These are phyloP conservation scores for Platypus cylindrus DNA, from an alignment of 2,888 invertebrate genomes.

Conservation along the genomic window DNA sequence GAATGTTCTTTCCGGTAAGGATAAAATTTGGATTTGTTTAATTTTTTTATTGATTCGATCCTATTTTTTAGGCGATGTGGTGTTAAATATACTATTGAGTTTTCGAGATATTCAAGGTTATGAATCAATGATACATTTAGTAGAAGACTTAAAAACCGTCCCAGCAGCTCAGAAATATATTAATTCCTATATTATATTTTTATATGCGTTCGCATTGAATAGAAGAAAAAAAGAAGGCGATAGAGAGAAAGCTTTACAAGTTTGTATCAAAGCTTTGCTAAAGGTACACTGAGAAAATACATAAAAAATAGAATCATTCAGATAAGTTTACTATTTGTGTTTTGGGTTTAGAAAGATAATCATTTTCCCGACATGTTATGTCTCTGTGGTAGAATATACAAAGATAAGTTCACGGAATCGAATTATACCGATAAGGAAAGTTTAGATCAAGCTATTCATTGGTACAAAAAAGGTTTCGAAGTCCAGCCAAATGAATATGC, in stretches of 20 bases:
- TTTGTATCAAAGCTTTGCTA: conserved; percentile 82
- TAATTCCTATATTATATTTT: conserved; percentile 80
- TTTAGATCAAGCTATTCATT: conserved; percentile 84
- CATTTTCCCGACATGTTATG: conserved; percentile 96
- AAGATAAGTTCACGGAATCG: conserved; percentile 94
- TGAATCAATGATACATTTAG: conserved; percentile 92
- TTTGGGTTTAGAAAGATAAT: conserved; percentile 77
- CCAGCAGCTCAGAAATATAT: conserved; percentile 81
- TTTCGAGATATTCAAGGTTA: conserved; percentile 85
- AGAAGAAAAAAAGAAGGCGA: conserved; percentile 89
- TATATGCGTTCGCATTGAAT: conserved; percentile 96
- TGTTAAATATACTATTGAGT: conserved; percentile 86
- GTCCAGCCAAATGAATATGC: conserved; percentile 98
- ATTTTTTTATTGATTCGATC: conserved; percentile 24
- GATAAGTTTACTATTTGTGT: background rate
- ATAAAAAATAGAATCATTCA: background rate
- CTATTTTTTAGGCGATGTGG: conserved; percentile 84
- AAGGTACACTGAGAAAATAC: conserved; percentile 35
- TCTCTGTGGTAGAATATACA: conserved; percentile 93
- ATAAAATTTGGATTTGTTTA: background rate
- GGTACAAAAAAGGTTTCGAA: conserved; percentile 96
- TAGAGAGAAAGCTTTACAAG: conserved; percentile 81
- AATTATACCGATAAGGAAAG: conserved; percentile 80
- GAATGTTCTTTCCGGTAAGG: conserved; percentile 79
- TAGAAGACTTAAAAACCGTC: conserved; percentile 83